These are phyloP conservation scores for Heliothis peltigera DNA, from an alignment of 2,888 invertebrate genomes.

Conservation along the genomic window DNA sequence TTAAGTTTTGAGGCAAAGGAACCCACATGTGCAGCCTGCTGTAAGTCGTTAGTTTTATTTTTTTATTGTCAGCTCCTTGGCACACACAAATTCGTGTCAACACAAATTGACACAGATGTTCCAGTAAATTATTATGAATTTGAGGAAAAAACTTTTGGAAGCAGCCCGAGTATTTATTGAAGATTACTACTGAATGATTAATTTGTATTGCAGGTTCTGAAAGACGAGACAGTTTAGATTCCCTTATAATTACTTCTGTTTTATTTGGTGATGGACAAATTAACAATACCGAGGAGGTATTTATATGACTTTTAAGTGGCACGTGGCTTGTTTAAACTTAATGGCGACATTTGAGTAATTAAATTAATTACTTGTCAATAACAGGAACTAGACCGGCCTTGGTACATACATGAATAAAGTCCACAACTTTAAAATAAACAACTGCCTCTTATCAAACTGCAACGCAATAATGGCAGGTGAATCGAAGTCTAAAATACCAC, in stretches of 20 bases:
- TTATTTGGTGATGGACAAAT: slow-evolving; percentile 21
- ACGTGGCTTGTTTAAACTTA: slow-evolving; percentile 18
- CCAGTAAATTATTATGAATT: slow-evolving; percentile 71
- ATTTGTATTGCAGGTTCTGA: slow-evolving; percentile 42
- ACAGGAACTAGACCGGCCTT: slow-evolving; percentile 19
- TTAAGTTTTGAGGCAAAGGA: slow-evolving; percentile 73
- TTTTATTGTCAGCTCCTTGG: slow-evolving; percentile 73
- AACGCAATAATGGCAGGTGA: slow-evolving; percentile 28
- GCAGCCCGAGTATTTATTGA: slow-evolving; percentile 45
- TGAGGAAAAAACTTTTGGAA: slow-evolving; percentile 44
- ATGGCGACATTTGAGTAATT: slow-evolving; percentile 21
- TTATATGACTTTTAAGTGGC: slow-evolving; percentile 27
- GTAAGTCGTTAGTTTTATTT: slow-evolving; percentile 81
- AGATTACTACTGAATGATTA: slow-evolving; percentile 56
- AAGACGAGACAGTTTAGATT: slow-evolving; percentile 31
- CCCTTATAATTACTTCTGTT: slow-evolving; percentile 7
- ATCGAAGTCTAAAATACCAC: slow-evolving; percentile 2
- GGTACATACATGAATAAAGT: slow-evolving; percentile 4
- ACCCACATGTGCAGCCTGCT: slow-evolving; percentile 81
- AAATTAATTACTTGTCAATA: slow-evolving; percentile 31
- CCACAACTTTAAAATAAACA: slow-evolving; percentile 9
- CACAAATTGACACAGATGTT: slow-evolving; percentile 84
- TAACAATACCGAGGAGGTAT: slow-evolving; percentile 19
- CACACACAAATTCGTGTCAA: slow-evolving; percentile 81
- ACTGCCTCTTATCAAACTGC: slow-evolving; percentile 4